These are phyloP conservation scores for Tautogolabrus adspersus DNA, from an alignment of 2,113 vertebrate species.

Conservation along the genomic window DNA sequence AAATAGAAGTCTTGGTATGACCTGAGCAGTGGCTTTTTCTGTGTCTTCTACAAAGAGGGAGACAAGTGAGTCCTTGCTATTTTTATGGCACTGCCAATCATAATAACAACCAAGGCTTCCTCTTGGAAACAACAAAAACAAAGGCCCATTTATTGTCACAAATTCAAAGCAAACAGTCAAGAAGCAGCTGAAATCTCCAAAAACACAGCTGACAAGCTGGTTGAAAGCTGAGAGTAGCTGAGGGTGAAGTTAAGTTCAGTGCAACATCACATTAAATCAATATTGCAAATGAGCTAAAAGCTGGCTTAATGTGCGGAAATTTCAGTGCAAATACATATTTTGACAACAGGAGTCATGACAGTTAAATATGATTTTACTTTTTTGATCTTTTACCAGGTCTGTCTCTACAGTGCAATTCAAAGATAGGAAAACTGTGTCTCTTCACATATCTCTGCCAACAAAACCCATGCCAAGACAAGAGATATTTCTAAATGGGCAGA, in stretches of 20 bases:
- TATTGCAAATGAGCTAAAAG: constrained; percentile 51
- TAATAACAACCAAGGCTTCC: constrained; percentile 14
- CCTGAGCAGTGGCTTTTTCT: constrained; percentile 32
- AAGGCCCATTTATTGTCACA: constrained; percentile 29
- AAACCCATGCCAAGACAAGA: constrained; percentile 34
- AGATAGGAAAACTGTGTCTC: constrained; percentile 39
- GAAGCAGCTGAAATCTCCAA: constrained; percentile 23
- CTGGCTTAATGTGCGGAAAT: constrained; percentile 32
- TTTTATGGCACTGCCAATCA: constrained; percentile 56
- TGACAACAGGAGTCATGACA: constrained; percentile 54
- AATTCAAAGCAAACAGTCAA: constrained; percentile 31
- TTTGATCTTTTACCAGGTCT: constrained; percentile 52
- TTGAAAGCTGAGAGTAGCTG: constrained; percentile 41
- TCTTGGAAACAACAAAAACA: constrained; percentile 16
- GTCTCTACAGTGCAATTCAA: constrained; percentile 43
- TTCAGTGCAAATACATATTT: constrained; percentile 40
- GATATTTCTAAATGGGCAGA: constrained; percentile 46
- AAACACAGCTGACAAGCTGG: constrained; percentile 30
- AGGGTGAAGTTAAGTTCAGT: constrained; percentile 64
- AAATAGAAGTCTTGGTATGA: constrained; percentile 67
- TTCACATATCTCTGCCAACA: constrained; percentile 56
- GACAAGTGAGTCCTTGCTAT: constrained; percentile 53
- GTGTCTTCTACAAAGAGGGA: constrained; percentile 45
- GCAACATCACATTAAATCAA: constrained; percentile 57
- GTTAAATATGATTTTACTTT: constrained; percentile 51